These are phyloP conservation scores for Latrodectus hesperus DNA, from an alignment of 2,888 invertebrate species.

Conservation along the genomic window DNA sequence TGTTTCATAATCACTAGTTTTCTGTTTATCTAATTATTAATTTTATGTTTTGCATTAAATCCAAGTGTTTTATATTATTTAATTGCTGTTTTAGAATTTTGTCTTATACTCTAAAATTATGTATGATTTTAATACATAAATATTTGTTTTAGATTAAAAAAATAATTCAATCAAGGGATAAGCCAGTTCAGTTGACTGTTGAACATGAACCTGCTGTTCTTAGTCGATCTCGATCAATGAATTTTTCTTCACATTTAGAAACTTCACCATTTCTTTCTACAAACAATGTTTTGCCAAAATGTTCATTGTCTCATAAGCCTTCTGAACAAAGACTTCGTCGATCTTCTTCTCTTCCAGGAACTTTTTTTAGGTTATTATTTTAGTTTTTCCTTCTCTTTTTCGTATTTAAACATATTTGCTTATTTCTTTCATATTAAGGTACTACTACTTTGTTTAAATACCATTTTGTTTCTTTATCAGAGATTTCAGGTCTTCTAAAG, in stretches of 20 bases:
- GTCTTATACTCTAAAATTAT: background rate
- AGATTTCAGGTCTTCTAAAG: constrained; percentile 21
- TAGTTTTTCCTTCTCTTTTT: background rate
- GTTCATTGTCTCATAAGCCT: constrained; percentile 77
- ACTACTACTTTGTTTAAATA: background rate
- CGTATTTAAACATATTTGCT: background rate
- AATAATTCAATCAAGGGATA: constrained; percentile 73
- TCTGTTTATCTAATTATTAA: too few species aligned
- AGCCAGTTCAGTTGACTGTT: constrained; percentile 83
- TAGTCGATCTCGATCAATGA: constrained; percentile 77
- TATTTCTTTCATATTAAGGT: background rate
- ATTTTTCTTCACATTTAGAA: constrained; percentile 64
- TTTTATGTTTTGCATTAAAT: too few species aligned
- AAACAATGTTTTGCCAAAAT: constrained; percentile 76
- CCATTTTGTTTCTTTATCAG: background rate
- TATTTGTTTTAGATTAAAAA: constrained; percentile 73
- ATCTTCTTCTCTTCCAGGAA: constrained; percentile 88
- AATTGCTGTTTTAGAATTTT: background rate
- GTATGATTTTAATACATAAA: background rate
- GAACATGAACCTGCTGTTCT: constrained; percentile 90
- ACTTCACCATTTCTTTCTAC: constrained; percentile 70
- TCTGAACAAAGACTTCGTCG: constrained; percentile 75
- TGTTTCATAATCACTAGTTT: too few species aligned
- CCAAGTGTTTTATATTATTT: background rate
- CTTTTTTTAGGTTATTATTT: constrained; percentile 79